phyloP scores from a whole-genome alignment of 2,888 invertebrate species.

The Heteropelma amictum region DNA sequence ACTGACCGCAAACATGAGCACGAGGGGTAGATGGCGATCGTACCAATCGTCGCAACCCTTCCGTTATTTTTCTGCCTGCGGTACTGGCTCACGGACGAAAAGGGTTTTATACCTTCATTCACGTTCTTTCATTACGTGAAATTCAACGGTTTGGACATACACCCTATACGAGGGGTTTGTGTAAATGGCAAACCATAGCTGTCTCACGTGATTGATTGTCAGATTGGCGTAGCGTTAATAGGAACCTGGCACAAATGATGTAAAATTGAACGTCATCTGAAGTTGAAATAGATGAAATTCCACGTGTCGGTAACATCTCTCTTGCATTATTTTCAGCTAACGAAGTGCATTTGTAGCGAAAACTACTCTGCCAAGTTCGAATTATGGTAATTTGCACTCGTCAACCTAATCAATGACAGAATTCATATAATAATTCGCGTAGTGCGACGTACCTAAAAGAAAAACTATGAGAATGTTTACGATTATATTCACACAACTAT shows the following conservation, averaged over 20 bases:
- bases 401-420: too few species aligned
- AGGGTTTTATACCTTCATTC: conserved; percentile 4
- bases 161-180: too few species aligned
- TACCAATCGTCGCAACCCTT: background rate
- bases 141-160: conserved; percentile 40
- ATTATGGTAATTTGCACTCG: too few species aligned
- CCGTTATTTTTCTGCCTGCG: conserved; percentile 1
- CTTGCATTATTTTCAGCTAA: background rate
- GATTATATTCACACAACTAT: too few species aligned
- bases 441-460: too few species aligned
- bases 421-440: too few species aligned
- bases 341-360: background rate
- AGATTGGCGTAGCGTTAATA: conserved; percentile 11
- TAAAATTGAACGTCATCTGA: background rate
- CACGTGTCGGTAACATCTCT: too few species aligned
- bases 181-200: background rate
- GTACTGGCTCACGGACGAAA: background rate
- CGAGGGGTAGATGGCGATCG: conserved; percentile 15
- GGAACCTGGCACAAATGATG: background rate
- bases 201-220: conserved; percentile 46
- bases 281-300: background rate
- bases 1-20: conserved; percentile 14
- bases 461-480: too few species aligned
- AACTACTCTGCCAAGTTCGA: too few species aligned
- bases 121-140: conserved; percentile 35